Evolutionary conservation across 2,888 invertebrate species (phyloP), one percentile per base, ranked within the genome.

Genomic region (Nebria brevicollis): DNA sequence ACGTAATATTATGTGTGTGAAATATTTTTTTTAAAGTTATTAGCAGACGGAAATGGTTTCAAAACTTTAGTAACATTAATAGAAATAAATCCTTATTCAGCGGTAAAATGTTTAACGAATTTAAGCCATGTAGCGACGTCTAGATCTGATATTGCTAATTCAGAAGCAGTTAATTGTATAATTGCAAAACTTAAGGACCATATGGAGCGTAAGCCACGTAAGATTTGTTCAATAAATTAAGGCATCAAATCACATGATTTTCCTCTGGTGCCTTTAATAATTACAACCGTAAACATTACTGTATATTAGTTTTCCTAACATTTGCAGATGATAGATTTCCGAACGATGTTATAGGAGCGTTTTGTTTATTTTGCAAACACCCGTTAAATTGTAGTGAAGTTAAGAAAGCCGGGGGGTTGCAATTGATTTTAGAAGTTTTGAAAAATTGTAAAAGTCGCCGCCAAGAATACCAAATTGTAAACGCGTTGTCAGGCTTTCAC

Each of bases 1-100:
- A 20, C 20, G 20, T 20, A 20, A 20, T 34, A 26, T 70, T 25
- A 66, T 20, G 20, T 20, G 20, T 20, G 20, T 66, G 7, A 13
- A 66, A n/a, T 8, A 20, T 10, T 41, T 42, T 66, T 75, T 75
- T 41, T 42, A 64, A 15, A 80, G 80, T 66, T 81, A 25, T 77
- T 81, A 34, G 81, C 81, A 4, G 77, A 81, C 66, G 81, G 81
- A n/a, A 77, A 65, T 77, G 81, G 81, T 66, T 81, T 81, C n/a
- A 81, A 81, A 81, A 66, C 77, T 7, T 66, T 81, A 72, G 81
- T 81, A 26, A 65, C 73, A 20, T 76, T 81, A 72, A 81, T 81
- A 42, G 72, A 76, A n/a, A 20, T 81, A 10, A 77, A 81, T 73
- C 81, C 81, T 13, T 77, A 77, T 81, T 72, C 73, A 42, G 72